A percentile compares a stretch with the other conserved stretches of the same genome.
These are phyloP conservation scores for Emys orbicularis DNA, from an alignment of 2,797 vertebrate species.

Conservation along the genomic window DNA sequence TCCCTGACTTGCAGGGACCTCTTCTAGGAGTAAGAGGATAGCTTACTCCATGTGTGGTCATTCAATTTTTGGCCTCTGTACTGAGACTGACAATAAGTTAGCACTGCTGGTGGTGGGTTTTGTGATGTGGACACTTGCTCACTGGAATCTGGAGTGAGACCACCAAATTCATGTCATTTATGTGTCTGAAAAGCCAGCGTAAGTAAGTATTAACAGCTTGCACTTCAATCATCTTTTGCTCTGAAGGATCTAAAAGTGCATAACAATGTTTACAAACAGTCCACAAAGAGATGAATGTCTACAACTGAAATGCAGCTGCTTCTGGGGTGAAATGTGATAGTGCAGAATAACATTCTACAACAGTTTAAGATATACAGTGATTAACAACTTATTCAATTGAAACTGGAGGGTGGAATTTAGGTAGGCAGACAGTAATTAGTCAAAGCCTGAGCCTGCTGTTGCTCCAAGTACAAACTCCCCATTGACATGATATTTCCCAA, in stretches of 20 bases:
- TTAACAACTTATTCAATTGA: neutral
- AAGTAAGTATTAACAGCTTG: neutral
- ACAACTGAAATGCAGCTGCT: neutral
- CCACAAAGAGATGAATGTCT: neutral
- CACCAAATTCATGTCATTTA: neutral
- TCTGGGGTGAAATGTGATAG: neutral
- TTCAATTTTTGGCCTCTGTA: neutral
- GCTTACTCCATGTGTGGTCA: neutral
- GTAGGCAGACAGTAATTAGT: neutral
- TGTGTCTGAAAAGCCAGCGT: neutral
- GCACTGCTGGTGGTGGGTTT: neutral
- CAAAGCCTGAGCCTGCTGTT: rapidly evolving
- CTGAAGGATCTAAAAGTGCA: neutral
- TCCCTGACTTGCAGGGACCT: neutral
- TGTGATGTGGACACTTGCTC: neutral
- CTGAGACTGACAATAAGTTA: neutral
- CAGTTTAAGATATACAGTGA: neutral
- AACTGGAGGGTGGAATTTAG: neutral
- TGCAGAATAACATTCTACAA: neutral
- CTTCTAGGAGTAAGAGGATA: neutral
- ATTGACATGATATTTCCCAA: neutral
- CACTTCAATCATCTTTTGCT: neutral
- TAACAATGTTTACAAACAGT: neutral
- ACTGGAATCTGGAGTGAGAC: neutral
- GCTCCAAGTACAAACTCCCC: neutral